Evolutionary conservation across 2,113 vertebrate species (phyloP), one percentile per base, ranked within the genome.

Genomic region (Steatornis caripensis): DNA sequence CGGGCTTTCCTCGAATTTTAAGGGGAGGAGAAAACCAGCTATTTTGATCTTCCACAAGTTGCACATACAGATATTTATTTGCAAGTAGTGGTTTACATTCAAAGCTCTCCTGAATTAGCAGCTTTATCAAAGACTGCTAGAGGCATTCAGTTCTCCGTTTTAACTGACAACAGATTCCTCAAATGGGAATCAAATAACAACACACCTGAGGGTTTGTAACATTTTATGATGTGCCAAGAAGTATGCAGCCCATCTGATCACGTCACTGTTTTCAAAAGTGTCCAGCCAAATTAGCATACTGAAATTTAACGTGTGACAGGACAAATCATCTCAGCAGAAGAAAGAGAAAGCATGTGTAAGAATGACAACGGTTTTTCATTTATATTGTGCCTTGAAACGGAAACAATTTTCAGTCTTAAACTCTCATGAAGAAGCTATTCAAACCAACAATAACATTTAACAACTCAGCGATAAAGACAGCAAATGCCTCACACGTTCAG

Each of bases 1-100:
- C 0, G 99, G 98, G 91, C 99, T 99, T 97, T 99, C 99, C 99
- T 99, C 93, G 6, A 97, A 58, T 94, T 75, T 87, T 48, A 96
- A 94, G 69, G 32, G 76, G 19, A 95, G 32, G 70, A 89, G 34
- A 86, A 77, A 91, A 96, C 20, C 64, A 96, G 39, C 53, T 72
- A 12, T 48, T 70, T 81, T 66, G 24, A 84, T 62, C 32, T 66
- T 81, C 32, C 60, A 53, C 70, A 54, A 18, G 29, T 10, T 84
- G 57, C 32, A 80, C 6, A 29, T 26, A 36, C 1, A 57, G 32
- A 30, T 21, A n/a, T 6, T 89, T 39, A 32, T 48, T 60, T 90
- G 54, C 29, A 85, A 68, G 16, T 2, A 48, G 34, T 17, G 13
- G 10, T 57, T 92, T 72, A 36, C n/a, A 79, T 13, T 64, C 49